Base-by-base conservation (phyloP, 2,113 vertebrate genomes). In the Psittacula cyanocephala region DNA sequence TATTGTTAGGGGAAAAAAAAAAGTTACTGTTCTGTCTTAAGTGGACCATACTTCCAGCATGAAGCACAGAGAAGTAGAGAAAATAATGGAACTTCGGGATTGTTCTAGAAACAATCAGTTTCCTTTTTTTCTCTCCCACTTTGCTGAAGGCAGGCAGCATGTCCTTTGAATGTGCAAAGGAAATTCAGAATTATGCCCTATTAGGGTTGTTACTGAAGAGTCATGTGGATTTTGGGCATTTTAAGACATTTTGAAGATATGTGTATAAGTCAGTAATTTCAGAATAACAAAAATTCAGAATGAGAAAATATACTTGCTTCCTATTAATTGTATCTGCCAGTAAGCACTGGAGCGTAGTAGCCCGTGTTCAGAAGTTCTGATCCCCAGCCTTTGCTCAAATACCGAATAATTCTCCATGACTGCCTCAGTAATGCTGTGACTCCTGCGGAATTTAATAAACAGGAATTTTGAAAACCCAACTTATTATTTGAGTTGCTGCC, bases 381-480 rank as follows among this genome's bases (percentile, higher is more conserved):
- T 91, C 44, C 27, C 31, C 50, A 88, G 49, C 53, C 46, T 88
- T 67, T 71, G 53, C 50, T 82, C 50, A 65, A 47, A 35, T 57
- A 84, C 49, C 29, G 16, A 87, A 7, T n/a, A 75, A 65, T 81
- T 93, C 49, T 78, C 81, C 62, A 23, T 69, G 86, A 67, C 70
- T 91, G 70, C 71, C 46, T 93, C 86, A 72, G 50, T 81, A 82
- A 53, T 76, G 74, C 52, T 50, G 9, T 69, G 86, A 89, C 88
- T 92, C 70, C 86, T 65, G 49, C 1, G 13, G 93, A 96, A 97
- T 88, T 95, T 28, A 85, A 69, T 96, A 94, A 96, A 96, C 96
- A 96, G 88, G 86, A 96, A 69, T 94, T 92, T 81, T 93, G 94
- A 94, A 96, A 95, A 86, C 81, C 91, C 84, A 94, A 29, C 81